Conservation (phyloP, 2,113 vertebrate genomes). For the Gobio gobio region DNA sequence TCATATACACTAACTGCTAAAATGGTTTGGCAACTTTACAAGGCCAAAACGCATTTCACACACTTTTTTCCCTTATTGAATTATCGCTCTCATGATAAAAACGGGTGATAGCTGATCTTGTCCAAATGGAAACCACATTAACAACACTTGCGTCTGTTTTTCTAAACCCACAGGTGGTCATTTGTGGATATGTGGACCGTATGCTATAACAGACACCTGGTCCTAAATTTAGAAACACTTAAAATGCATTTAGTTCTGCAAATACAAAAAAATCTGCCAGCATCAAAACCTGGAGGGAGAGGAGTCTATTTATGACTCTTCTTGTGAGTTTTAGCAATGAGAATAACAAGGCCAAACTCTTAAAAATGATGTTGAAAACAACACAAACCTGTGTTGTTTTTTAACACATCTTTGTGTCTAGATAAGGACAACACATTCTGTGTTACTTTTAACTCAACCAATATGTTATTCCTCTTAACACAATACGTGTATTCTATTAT, state of each 20-base stretch:
- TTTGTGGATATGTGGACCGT: conserved; percentile 37
- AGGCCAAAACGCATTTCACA: not conserved
- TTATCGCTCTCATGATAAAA: not conserved
- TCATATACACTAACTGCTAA: too few relatives aligned
- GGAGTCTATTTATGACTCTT: conserved; percentile 53
- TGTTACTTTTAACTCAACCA: too few relatives aligned
- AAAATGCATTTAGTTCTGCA: conserved; percentile 65
- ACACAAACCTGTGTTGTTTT: too few relatives aligned
- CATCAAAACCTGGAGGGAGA: conserved; percentile 64
- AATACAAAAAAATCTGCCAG: conserved; percentile 72
- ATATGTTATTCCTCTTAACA: too few relatives aligned
- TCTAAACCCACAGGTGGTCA: conserved; percentile 31
- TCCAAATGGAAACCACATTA: conserved; percentile 27
- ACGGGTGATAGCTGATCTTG: not conserved
- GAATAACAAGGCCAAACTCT: conserved; percentile 55
- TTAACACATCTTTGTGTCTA: too few relatives aligned
- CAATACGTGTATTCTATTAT: too few relatives aligned
- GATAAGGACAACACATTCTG: too few relatives aligned
- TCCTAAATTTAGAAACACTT: conserved; percentile 59
- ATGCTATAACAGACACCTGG: conserved; percentile 43
- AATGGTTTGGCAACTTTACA: not conserved
- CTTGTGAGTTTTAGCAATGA: conserved; percentile 43
- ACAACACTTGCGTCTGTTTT: conserved; percentile 36
- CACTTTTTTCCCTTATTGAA: conserved; percentile 2
- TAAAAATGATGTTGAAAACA: too few relatives aligned